These are phyloP conservation scores for Micrastur ruficollis DNA, from an alignment of 2,797 vertebrate genomes.

Conservation along the genomic window DNA sequence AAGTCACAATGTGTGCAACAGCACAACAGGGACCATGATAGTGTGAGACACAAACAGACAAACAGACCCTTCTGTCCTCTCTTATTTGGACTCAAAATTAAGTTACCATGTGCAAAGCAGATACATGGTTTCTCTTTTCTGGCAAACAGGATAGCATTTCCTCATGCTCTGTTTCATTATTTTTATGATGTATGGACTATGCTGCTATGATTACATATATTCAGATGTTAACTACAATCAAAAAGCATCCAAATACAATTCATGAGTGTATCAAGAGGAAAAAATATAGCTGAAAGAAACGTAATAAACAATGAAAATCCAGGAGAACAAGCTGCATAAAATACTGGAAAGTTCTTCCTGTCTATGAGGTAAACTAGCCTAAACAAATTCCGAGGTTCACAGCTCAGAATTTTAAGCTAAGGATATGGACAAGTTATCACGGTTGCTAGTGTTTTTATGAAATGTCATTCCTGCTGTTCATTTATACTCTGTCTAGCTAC, in stretches of 20 bases:
- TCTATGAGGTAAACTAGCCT: not conserved
- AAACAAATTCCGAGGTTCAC: not conserved
- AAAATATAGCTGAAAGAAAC: not conserved
- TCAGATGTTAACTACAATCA: not conserved
- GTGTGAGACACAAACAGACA: not conserved
- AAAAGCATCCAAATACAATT: constrained; percentile 1
- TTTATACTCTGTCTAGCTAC: not conserved
- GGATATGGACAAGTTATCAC: not conserved
- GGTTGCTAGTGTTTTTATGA: not conserved
- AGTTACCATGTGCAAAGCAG: not conserved
- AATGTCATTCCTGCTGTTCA: not conserved
- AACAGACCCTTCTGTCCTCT: not conserved
- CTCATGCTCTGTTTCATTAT: not conserved
- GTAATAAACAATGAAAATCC: not conserved
- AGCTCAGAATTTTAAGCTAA: not conserved
- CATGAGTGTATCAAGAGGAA: not conserved
- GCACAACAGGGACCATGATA: not conserved
- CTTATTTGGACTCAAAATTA: not conserved
- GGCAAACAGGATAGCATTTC: not conserved
- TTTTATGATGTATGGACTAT: not conserved
- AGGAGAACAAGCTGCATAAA: not conserved
- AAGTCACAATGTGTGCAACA: not conserved
- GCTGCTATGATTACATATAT: not conserved
- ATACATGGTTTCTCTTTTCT: not conserved
- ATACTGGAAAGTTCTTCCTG: not conserved